Conservation (phyloP, 23 tunicate species). For the Clavelina lepadiformis region DNA sequence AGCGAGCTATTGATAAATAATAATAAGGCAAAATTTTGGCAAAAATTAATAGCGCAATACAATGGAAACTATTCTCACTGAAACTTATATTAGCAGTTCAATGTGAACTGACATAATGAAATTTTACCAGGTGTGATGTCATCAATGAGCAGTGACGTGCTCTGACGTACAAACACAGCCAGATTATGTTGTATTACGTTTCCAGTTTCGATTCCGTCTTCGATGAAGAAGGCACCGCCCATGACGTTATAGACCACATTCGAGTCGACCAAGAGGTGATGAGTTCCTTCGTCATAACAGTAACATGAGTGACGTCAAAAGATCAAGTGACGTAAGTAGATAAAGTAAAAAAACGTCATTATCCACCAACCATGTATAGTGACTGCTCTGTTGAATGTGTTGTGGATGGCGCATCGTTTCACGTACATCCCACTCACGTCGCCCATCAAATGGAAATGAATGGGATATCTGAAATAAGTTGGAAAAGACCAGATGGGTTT, state of each 20-base stretch:
- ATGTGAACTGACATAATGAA: too few species aligned
- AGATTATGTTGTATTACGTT: slow-evolving; percentile 80
- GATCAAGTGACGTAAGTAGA: too few species aligned
- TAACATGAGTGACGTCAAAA: too few species aligned
- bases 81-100: too few species aligned
- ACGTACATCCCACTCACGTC: slow-evolving; percentile 60
- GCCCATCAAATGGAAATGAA: slow-evolving; percentile 97
- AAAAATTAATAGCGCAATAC: too few species aligned
- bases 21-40: too few species aligned
- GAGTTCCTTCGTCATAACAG: too few species aligned
- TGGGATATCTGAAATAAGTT: slow-evolving; percentile 56
- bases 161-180: slow-evolving; percentile 81
- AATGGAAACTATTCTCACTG: too few species aligned
- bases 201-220: slow-evolving; percentile 93
- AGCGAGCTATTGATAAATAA: too few species aligned
- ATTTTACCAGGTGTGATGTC: slow-evolving; percentile 92
- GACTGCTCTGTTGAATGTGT: slow-evolving; percentile 86
- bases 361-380: slow-evolving; percentile 76
- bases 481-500: too few species aligned
- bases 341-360: too few species aligned
- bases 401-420: slow-evolving; percentile 74
- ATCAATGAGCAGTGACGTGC: slow-evolving; percentile 84
- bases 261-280: slow-evolving; percentile 74
- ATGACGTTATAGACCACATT: slow-evolving; percentile 87
- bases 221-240: slow-evolving; percentile 96